Base-by-base conservation (phyloP, 2,888 invertebrate genomes). In the Dysmachus trigonus region DNA sequence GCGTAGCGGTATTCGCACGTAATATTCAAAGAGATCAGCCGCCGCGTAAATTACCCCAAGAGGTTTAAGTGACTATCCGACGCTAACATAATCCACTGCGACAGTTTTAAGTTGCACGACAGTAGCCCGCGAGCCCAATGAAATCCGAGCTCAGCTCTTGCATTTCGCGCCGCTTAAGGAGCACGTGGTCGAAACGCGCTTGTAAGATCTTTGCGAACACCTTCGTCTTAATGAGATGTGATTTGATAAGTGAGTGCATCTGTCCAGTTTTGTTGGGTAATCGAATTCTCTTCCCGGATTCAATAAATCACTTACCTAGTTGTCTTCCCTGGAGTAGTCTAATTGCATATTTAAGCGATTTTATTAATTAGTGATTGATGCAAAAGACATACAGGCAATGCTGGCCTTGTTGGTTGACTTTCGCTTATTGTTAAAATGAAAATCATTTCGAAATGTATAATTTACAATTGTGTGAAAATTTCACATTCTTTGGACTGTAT, bases 231-330 rank as follows among this genome's bases (percentile, higher is more conserved):
- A 62, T 62, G 22, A 62, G 62, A 62, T 22, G 27, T 62, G 62
- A 62, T 62, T 62, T 62, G 62, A 62, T 53, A 53, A n/a, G 53
- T 62, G 62, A 77, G 77, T 77, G 38, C 77, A 77, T 77, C 33
- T 77, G 77, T 77, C 33, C 27, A 77, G 38, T 22, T 77, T 33
- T 77, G 77, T 77, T 77, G 41, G 62, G 62, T 15, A 38, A 38
- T 79, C 47, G 22, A 51, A 79, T 51, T 35, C 47, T 79, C 79
- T 79, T 79, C 79, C 79, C 79, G 79, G 79, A 79, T 79, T 79
- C 79, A 51, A 47, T 79, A 79, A 79, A 79, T 79, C 79, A 79
- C 47, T 51, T 30, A 31, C 15, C n/a, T n/a, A 51, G 31, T 51
- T 79, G 79, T n/a, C 51, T 27, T 79, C 79, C 51, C 22, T 15